Evolutionary conservation across 2,888 invertebrate species (phyloP), one percentile per base, ranked within the genome.

Genomic region (Caenorhabditis panamensis): DNA sequence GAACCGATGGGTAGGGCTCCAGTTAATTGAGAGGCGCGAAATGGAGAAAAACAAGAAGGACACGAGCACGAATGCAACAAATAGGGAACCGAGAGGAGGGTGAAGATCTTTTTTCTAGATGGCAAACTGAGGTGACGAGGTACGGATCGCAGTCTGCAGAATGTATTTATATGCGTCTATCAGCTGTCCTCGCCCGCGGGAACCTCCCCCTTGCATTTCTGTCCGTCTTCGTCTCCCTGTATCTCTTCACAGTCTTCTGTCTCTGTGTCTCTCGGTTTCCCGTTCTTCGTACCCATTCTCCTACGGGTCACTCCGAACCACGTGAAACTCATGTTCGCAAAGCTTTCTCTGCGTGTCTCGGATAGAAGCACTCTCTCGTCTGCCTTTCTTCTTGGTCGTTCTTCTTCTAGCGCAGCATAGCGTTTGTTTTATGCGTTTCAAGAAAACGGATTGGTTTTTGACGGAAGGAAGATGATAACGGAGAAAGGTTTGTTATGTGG

Each of bases 101-200:
- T 22, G 31, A 58, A 41, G 11, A 41, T 6, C 13, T 6, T 13
- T 11, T 41, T 41, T 13, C 36, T 36, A 37, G 51, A 51, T 37
- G 2, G n/a, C 56, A 56, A 59, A 51, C 61, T 24, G 56, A 18
- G 22, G 9, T 41, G 41, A 11, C 2, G 41, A 44, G 41, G 31
- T 62, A 31, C 41, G 26, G 41, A 62, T 36, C 37, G 28, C 31
- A 16, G 28, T 54, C 22, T 66, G 49, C 49, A 59, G 24, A 56
- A 59, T 51, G 75, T 75, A 75, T 75, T 75, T 75, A 75, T 75
- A 75, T 53, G 53, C 41, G 28, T 53, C 44, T 62, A 75, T 75
- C 75, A 75, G 75, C 66, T 75, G 75, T 75, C 75, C 59, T 66
- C 66, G 24, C 64, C 64, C 59, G 51, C 75, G 58, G 66, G 61